Evolutionary conservation across 2,888 invertebrate genomes (phyloP), one percentile per base, ranked within the genome.

Genomic region (Pandemis cinnamomeana): DNA sequence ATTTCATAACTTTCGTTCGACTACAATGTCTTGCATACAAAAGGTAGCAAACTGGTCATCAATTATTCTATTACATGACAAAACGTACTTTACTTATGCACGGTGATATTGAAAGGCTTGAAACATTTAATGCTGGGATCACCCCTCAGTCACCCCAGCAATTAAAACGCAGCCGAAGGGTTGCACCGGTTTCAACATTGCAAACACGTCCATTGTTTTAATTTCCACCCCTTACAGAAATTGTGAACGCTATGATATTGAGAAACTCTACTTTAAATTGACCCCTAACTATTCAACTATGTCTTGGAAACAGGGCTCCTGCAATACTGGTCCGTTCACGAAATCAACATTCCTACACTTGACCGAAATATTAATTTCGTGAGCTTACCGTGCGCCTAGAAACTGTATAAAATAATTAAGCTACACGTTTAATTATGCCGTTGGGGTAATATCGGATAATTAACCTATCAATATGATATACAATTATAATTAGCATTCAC

Each of bases 191-290:
- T 87, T 89, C 87, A 80, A 86, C 89, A 93, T 93, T 92, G 89
- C 91, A 91, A 90, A 90, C 93, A 92, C 92, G 92, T 92, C 86
- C 92, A 91, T 93, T 92, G 92, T 92, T 92, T 92, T 92, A 92
- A 92, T 92, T 89, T 89, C 85, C 90, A 89, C 81, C 84, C 83
- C 86, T 84, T 83, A 80, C 82, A 83, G 86, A 78, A 88, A 89
- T 86, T 87, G 86, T 83, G 80, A 77, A 80, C 88, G 88, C 83
- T 87, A 87, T 89, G 87, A 88, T 86, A 86, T 84, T 84, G 84
- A 86, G 82, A 81, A 81, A 78, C 77, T 75, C 89, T 84, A 84
- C 78, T 83, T 77, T 84, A 84, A 60, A 78, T 72, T 82, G 90
- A 87, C 77, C 89, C 71, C 71, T 78, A 69, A 66, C 62, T 74